phyloP scores from a whole-genome alignment of 1,140 invertebrate species.

The Eumeta japonica region DNA sequence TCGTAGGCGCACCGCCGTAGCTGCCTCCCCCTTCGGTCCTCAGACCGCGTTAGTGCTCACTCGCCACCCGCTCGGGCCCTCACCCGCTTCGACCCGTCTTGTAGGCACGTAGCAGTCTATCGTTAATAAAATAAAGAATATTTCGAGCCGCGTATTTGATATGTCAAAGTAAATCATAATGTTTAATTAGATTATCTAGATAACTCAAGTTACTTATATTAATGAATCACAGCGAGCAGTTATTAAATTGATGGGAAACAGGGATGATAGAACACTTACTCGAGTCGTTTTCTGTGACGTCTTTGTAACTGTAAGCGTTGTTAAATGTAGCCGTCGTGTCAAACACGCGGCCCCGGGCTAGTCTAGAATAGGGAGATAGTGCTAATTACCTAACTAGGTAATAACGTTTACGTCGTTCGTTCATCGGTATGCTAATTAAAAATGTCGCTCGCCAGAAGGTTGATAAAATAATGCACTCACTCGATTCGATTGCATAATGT shows the following conservation, averaged over 20 bases:
- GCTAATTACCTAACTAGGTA: too few relatives aligned
- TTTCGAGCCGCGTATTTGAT: conserved; percentile 57
- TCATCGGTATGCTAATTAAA: too few relatives aligned
- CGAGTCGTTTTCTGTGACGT: conserved; percentile 47
- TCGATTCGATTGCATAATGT: too few relatives aligned
- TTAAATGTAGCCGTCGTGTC: conserved; percentile 45
- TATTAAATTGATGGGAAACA: conserved; percentile 38
- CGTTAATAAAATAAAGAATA: conserved; percentile 36
- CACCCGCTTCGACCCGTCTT: conserved; percentile 44
- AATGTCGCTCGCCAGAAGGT: too few relatives aligned
- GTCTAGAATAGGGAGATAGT: conserved; percentile 39
- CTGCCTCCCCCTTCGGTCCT: too few relatives aligned
- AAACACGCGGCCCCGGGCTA: conserved; percentile 32
- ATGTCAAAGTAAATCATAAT: conserved; percentile 55
- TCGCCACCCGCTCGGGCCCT: too few relatives aligned
- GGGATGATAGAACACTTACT: conserved; percentile 49
- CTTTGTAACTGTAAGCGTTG: conserved; percentile 51
- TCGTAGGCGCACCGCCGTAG: too few relatives aligned
- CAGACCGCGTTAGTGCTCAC: too few relatives aligned
- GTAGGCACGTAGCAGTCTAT: conserved; percentile 46
- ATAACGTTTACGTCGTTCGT: too few relatives aligned
- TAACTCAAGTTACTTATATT: conserved; percentile 48
- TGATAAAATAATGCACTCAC: too few relatives aligned
- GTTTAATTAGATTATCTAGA: conserved; percentile 50
- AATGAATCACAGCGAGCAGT: conserved; percentile 49